Evolutionary conservation across 2,888 invertebrate genomes (phyloP).

Genomic region (Unio pictorum): DNA sequence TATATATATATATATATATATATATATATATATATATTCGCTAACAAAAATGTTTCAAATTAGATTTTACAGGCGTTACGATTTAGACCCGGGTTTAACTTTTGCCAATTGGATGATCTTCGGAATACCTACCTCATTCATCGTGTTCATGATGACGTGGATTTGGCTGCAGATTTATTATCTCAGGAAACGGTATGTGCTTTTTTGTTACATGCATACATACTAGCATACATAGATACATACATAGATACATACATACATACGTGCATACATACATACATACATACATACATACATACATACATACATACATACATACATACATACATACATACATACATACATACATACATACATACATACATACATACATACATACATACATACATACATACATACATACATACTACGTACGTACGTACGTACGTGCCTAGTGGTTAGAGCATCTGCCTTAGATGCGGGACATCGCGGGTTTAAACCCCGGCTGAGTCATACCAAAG

Average conservation of each 20-base stretch:
- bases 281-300: neutral
- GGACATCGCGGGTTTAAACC: too few species aligned
- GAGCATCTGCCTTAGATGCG: too few species aligned
- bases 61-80: conserved; percentile 24
- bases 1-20: neutral
- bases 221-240: neutral
- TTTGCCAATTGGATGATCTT: conserved; percentile 63
- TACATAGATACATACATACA: neutral
- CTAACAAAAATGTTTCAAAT: neutral
- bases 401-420: too few species aligned
- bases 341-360: too few species aligned
- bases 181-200: conserved; percentile 27
- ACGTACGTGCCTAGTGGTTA: too few species aligned
- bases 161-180: conserved; percentile 54
- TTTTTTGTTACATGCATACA: neutral
- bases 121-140: conserved; percentile 58
- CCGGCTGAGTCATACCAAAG: too few species aligned
- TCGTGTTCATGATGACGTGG: conserved; percentile 65
- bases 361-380: neutral
- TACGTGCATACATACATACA: neutral
- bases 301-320: too few species aligned
- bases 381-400: neutral
- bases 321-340: too few species aligned
- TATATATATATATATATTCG: neutral
- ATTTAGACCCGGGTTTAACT: conserved; percentile 46